Evolutionary conservation across 2,113 vertebrate genomes (phyloP), one percentile per base, ranked within the genome.

Genomic region (Morone saxatilis): DNA sequence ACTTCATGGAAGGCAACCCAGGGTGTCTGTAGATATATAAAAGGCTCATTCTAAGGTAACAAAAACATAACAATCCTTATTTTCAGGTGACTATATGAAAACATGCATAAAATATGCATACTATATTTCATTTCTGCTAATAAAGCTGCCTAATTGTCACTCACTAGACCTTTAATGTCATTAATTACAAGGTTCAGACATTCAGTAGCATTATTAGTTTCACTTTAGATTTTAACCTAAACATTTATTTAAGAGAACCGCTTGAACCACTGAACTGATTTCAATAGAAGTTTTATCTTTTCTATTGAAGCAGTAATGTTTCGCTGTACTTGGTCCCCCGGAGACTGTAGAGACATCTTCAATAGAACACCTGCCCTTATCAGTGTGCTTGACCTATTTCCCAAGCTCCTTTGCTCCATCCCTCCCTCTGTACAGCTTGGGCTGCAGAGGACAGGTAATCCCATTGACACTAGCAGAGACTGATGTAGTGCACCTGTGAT

Each of bases 371-470:
- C 87, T 91, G 83, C 88, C 84, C 91, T 93, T 94, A 94, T 95
- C 91, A 86, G 80, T 89, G 91, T 83, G 90, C 87, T 86, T 95
- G 92, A 92, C 92, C 92, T 89, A 90, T 93, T 93, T 93, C 86
- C 93, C 85, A 88, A 90, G 78, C 92, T 88, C 71, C 80, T 73
- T 92, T 90, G 68, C 87, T 81, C 80, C 83, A 77, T 76, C 77
- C 89, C 92, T 89, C 68, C 88, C 78, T 70, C 83, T 71, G 89
- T 83, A 80, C 87, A 84, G 93, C 91, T 90, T 81, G 91, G 93
- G 76, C 88, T 92, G 82, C 40, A 86, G 85, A 91, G 88, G 90
- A 94, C 92, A 62, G 22, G 47, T 92, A 94, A 96, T 80, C 71
- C 90, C 89, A 89, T 71, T 85, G 90, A 92, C 90, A 83, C 80